These are phyloP conservation scores for Syngnathus scovelli DNA, from an alignment of 2,113 vertebrate genomes.

Conservation along the genomic window DNA sequence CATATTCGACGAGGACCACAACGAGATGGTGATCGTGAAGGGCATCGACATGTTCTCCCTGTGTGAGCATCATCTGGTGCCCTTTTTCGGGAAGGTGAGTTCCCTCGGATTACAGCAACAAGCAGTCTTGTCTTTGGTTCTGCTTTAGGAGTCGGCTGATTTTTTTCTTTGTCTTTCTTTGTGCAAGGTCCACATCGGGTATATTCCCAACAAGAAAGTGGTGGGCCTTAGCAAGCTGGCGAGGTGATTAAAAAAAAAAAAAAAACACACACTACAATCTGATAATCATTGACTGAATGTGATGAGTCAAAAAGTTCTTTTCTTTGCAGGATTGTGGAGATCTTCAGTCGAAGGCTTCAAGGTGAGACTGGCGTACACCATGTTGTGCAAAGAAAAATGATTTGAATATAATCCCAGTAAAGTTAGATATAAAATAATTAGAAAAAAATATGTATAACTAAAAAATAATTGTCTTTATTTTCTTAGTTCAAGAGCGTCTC, in stretches of 20 bases:
- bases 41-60: conserved; percentile 76
- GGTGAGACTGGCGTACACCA: conserved; percentile 46
- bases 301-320: background rate
- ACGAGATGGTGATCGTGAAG: conserved; percentile 77
- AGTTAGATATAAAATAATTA: too few species aligned
- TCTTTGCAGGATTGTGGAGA: conserved; percentile 75
- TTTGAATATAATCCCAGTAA: too few species aligned
- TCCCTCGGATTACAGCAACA: background rate
- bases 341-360: conserved; percentile 79
- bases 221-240: conserved; percentile 72
- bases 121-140: background rate
- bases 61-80: conserved; percentile 75
- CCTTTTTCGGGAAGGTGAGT: conserved; percentile 73
- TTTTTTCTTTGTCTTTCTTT: background rate
- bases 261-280: background rate
- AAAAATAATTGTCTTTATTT: conserved; percentile 5
- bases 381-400: too few species aligned
- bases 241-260: conserved; percentile 54
- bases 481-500: conserved; percentile 75
- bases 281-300: background rate
- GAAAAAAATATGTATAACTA: too few species aligned
- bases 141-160: background rate
- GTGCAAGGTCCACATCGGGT: conserved; percentile 71
- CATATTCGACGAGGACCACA: conserved; percentile 74
- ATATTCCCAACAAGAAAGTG: conserved; percentile 74